Evolutionary conservation across 1,140 invertebrate genomes (phyloP), one percentile per base, ranked within the genome.

Genomic region (Acromyrmex charruanus): DNA sequence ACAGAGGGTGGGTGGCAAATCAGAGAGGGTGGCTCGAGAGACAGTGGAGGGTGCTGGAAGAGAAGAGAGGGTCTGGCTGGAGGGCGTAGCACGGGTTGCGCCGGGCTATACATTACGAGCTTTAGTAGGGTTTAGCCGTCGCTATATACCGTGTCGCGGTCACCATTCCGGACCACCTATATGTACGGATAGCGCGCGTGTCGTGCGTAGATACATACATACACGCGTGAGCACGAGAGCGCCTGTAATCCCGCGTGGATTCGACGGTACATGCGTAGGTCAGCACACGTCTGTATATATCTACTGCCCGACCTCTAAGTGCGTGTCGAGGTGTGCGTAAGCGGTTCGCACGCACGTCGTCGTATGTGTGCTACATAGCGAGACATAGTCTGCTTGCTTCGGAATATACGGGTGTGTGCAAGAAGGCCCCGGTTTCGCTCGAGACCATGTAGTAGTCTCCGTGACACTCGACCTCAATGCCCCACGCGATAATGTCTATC

Each of bases 71-170:
- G 82, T 88, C 87, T 81, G 89, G 87, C 80, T 80, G 89, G 88
- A 89, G 90, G 89, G 89, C 87, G 89, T 91, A 91, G 87, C 87
- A 91, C 87, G 90, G 87, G 89, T 89, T 91, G 87, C 66, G 81
- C 88, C 84, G 74, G 86, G 91, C 93, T 93, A 93, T 93, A 93
- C 91, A 93, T 93, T 93, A 93, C 90, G 91, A 91, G 93, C 92
- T 93, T 94, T 94, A 92, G 89, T 89, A 90, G 93, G 90, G 92
- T 92, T 93, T 93, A 93, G 91, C 90, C 85, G 77, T 91, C 86
- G 90, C 90, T 90, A 91, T 90, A 92, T 92, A 92, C 91, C 91
- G 88, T 93, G 92, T 93, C 92, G 93, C 88, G 93, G 93, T 94
- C 91, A 93, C 91, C 86, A 85, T 92, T 92, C 88, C 89, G 89